Evolutionary conservation across 2,797 vertebrate species (phyloP), one percentile per base, ranked within the genome.

Genomic region (Babyrousa celebensis): DNA sequence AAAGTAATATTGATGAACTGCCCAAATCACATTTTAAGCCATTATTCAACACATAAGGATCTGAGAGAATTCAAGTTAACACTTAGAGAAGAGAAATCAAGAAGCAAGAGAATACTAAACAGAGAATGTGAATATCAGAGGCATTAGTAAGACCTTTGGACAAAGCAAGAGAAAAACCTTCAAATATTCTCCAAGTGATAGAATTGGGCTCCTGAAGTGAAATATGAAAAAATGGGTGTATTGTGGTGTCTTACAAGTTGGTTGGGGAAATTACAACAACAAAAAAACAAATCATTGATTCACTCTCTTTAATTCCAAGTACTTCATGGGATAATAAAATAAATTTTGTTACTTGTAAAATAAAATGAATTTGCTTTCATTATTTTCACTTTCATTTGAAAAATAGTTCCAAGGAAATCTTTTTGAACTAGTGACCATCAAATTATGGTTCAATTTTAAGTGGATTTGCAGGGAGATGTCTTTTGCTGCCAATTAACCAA

Each of bases 281-380:
- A 48, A 48, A 87, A 79, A 87, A 80, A 82, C 71, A 18, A 63
- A 48, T 25, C 25, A 10, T 71, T 40, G 18, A 75, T 48, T 83
- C 36, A 80, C 11, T 60, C 25, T 67, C 89, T 52, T 84, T 71
- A 71, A 82, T 63, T 94, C 70, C 54, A 90, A 43, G 60, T 52
- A 48, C n/a, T 77, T 5, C 29, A 65, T 25, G 75, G 25, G 86
- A 60, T 63, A 32, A 74, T 52, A 95, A 79, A 86, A 67, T 85
- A 20, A 18, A n/a, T 63, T 87, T 95, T 80, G 2, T 88, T 78
- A 63, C 43, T 96, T 92, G 62, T 29, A 72, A 82, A 85, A 74
- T 40, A 16, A 91, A 96, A 80, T 85, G 4, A 32, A 70, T 36
- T 90, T 72, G 56, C 25, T 90, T 83, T 85, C 17, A 62, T 80